Percentiles rank a stretch among this genome's conserved stretches.
Conservation (phyloP, 2,888 invertebrate species). For the Drosophila leonis region DNA sequence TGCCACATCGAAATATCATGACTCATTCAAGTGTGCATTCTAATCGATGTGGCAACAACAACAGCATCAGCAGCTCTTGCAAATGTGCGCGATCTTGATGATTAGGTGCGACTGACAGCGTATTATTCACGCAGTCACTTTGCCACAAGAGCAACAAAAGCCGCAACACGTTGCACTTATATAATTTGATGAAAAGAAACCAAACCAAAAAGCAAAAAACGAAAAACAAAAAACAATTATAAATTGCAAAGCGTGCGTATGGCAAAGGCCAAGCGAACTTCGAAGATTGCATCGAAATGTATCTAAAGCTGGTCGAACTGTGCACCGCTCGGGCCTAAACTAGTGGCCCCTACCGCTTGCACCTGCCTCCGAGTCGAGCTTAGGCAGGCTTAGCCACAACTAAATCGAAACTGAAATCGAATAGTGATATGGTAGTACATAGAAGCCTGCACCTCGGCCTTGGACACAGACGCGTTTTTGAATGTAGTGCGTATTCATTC, state of each 20-base stretch:
- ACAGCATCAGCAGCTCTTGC: conserved; percentile 16
- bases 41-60: conserved; percentile 37
- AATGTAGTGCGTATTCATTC: conserved; percentile 62
- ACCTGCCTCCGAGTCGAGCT: conserved; percentile 8
- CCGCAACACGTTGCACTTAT: conserved; percentile 24
- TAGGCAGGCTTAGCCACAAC: conserved; percentile 26
- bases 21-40: conserved; percentile 25
- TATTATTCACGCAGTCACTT: conserved; percentile 51
- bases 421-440: conserved; percentile 55
- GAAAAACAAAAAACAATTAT: conserved; percentile 1
- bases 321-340: conserved; percentile 11
- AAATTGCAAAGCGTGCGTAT: conserved; percentile 61
- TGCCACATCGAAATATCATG: conserved; percentile 24
- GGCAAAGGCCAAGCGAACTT: conserved; percentile 67
- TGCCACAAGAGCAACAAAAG: conserved; percentile 30
- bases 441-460: conserved; percentile 74
- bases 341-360: conserved; percentile 29
- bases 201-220: background rate
- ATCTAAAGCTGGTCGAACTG: conserved; percentile 16
- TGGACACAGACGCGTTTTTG: conserved; percentile 37
- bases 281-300: conserved; percentile 24
- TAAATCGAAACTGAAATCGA: conserved; percentile 48
- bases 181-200: conserved; percentile 32
- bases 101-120: conserved; percentile 48
- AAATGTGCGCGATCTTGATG: conserved; percentile 45